Evolutionary conservation across 2,113 vertebrate species (phyloP).

Genomic region (Dendropsophus ebraccatus): DNA sequence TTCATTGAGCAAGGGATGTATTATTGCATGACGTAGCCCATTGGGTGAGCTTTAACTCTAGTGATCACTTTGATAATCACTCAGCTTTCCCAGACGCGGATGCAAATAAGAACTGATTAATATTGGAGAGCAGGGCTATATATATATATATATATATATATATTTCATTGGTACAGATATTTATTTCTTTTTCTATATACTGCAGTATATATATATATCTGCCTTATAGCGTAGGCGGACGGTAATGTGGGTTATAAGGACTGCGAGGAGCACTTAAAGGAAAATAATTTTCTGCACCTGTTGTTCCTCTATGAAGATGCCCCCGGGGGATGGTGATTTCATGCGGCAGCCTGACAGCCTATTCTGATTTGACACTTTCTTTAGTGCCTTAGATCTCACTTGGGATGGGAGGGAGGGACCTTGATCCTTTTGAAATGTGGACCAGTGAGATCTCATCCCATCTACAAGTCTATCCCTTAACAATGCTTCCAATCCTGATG

Average conservation of each 20-base stretch:
- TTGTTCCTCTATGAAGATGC: neutral
- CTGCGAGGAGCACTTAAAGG: neutral
- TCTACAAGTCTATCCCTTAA: constrained; percentile 8
- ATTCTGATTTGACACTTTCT: constrained; percentile 2
- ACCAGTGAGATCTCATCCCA: constrained; percentile 8
- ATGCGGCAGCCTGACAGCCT: neutral
- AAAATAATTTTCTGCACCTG: neutral
- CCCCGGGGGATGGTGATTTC: neutral
- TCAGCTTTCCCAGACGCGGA: too few relatives aligned
- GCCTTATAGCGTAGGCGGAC: neutral
- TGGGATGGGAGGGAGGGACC: constrained; percentile 22
- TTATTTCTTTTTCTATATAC: too few relatives aligned
- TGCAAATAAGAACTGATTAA: too few relatives aligned
- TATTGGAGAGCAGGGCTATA: too few relatives aligned
- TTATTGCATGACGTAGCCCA: neutral
- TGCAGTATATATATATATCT: too few relatives aligned
- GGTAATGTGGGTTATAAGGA: neutral
- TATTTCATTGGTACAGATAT: too few relatives aligned
- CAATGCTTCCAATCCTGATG: neutral
- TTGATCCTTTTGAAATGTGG: constrained; percentile 38
- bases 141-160: too few relatives aligned
- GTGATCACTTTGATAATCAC: too few relatives aligned
- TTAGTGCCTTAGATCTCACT: constrained; percentile 14
- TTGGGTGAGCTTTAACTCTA: too few relatives aligned
- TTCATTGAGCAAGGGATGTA: neutral